Evolutionary conservation across 2,888 invertebrate genomes (phyloP).

Genomic region (Heliconius cydno): DNA sequence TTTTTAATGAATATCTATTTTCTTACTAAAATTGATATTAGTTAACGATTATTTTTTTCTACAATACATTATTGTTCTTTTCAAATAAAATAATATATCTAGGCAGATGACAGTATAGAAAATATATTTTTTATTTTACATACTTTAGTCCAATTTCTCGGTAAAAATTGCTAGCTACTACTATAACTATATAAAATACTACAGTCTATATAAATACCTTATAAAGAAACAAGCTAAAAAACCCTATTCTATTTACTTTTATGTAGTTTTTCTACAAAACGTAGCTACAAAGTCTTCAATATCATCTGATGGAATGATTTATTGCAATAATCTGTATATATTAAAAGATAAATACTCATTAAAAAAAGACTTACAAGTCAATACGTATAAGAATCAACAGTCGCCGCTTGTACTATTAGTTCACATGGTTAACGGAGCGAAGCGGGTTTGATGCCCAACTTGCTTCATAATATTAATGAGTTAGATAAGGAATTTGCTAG

Average conservation of each 20-base stretch:
- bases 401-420: constrained; percentile 31
- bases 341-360: neutral
- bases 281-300: neutral
- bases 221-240: neutral
- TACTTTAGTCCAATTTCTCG: neutral
- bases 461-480: constrained; percentile 39
- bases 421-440: constrained; percentile 45
- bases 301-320: neutral
- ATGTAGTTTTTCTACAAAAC: neutral
- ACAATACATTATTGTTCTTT: too few relatives aligned
- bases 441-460: constrained; percentile 44
- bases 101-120: too few relatives aligned
- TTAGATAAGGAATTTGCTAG: constrained; percentile 30
- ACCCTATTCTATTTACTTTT: neutral
- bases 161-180: neutral
- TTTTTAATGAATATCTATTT: too few relatives aligned
- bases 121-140: neutral
- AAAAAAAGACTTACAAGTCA: neutral
- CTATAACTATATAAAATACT: too few relatives aligned
- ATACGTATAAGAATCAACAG: neutral
- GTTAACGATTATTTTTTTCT: too few relatives aligned
- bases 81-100: too few relatives aligned
- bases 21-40: too few relatives aligned
- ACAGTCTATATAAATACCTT: neutral
- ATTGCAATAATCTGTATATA: neutral